These are phyloP conservation scores for Phataginus tricuspis DNA, from an alignment of 2,797 vertebrate genomes.

Conservation along the genomic window DNA sequence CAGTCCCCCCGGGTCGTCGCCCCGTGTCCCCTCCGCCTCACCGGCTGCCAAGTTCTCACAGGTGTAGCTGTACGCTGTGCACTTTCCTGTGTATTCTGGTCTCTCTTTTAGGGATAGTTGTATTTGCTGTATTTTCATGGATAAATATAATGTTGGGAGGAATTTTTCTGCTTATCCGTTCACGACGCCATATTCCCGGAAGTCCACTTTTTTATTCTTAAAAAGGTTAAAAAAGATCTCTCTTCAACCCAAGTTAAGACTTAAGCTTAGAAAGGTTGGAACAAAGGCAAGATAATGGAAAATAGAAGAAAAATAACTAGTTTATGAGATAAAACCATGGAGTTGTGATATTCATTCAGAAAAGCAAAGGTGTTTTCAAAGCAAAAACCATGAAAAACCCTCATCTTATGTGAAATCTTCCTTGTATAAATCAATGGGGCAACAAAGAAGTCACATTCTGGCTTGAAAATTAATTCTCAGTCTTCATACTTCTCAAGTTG, in stretches of 20 bases:
- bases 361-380: neutral
- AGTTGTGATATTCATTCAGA: neutral
- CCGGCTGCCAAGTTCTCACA: too few species aligned
- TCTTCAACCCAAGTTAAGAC: neutral
- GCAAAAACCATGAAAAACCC: neutral
- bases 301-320: slow-evolving; percentile 28
- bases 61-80: too few species aligned
- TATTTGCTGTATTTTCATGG: too few species aligned
- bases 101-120: too few species aligned
- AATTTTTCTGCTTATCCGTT: too few species aligned
- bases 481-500: neutral
- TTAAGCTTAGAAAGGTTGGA: neutral
- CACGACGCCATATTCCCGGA: too few species aligned
- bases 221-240: slow-evolving; percentile 2
- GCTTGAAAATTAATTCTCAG: slow-evolving; percentile 29
- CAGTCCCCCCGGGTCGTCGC: too few species aligned
- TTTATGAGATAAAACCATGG: neutral
- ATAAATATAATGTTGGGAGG: too few species aligned
- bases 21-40: too few species aligned
- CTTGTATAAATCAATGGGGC: neutral
- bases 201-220: slow-evolving; percentile 36
- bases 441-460: neutral
- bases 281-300: neutral
- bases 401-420: neutral
- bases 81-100: too few species aligned